These are phyloP conservation scores for Coelopa pilipes DNA, from an alignment of 2,888 invertebrate species.

Conservation along the genomic window DNA sequence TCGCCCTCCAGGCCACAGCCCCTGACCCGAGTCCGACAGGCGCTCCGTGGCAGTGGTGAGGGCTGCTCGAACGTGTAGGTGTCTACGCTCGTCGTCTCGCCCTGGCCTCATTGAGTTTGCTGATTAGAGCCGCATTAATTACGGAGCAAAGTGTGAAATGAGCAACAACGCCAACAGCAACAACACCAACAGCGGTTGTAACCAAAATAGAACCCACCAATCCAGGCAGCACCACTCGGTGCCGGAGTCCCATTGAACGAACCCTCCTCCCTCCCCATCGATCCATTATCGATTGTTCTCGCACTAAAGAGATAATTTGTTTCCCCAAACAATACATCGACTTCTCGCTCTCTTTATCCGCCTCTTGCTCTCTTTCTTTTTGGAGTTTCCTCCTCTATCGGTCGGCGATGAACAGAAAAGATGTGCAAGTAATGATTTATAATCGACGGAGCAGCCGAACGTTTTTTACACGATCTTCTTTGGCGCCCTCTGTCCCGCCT, in stretches of 20 bases:
- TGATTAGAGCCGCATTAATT: constrained; percentile 11
- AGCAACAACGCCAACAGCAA: constrained; percentile 18
- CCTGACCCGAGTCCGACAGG: background rate
- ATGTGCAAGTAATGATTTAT: too few species aligned
- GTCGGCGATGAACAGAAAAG: too few species aligned
- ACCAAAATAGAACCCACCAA: constrained; percentile 8
- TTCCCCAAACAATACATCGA: background rate
- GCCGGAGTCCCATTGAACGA: constrained; percentile 1
- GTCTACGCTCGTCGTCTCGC: background rate
- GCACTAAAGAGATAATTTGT: constrained; percentile 18
- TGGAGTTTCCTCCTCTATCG: background rate
- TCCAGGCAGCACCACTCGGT: background rate
- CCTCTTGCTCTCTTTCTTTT: too few species aligned
- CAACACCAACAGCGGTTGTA: constrained; percentile 19
- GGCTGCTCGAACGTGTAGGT: background rate
- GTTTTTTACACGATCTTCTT: too few species aligned
- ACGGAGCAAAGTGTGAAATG: constrained; percentile 18
- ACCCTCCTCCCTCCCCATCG: background rate
- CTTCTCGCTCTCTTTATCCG: too few species aligned
- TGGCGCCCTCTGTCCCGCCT: too few species aligned
- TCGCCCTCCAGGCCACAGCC: background rate
- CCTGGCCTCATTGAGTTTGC: background rate
- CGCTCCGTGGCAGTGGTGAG: background rate
- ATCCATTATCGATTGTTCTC: too few species aligned
- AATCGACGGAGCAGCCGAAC: too few species aligned